A percentile compares a stretch with the other conserved stretches of the same genome.
Conservation (phyloP, 2,797 vertebrate species). For the Falco novaeseelandiae region DNA sequence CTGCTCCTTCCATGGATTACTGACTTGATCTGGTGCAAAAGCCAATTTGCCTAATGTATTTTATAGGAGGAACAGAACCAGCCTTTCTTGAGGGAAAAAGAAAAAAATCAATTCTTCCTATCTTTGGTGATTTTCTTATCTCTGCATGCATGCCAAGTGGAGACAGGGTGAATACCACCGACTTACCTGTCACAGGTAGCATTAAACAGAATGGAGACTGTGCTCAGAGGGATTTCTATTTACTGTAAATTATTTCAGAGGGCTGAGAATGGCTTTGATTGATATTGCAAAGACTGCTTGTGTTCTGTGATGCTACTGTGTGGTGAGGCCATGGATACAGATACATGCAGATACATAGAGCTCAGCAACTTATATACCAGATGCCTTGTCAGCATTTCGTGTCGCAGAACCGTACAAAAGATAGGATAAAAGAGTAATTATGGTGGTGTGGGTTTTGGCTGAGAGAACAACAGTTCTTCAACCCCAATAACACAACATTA, state of each 20-base stretch:
- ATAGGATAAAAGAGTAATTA: neutral
- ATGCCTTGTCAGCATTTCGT: neutral
- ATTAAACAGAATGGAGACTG: neutral
- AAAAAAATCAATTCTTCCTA: neutral
- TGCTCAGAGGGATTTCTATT: neutral
- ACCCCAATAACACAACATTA: fast-evolving
- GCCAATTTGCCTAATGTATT: neutral
- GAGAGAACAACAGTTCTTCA: neutral
- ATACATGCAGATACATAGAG: neutral
- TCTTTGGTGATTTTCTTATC: neutral
- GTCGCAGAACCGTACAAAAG: neutral
- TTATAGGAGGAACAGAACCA: neutral
- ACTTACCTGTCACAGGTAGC: neutral
- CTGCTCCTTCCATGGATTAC: slow-evolving; percentile 24
- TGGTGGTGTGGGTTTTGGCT: fast-evolving
- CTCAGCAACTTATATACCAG: neutral
- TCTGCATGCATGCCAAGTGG: neutral
- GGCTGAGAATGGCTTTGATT: neutral
- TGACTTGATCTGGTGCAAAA: slow-evolving; percentile 10
- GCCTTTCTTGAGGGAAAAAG: neutral
- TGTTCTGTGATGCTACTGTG: neutral
- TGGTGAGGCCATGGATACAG: neutral
- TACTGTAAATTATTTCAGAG: neutral
- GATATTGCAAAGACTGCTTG: neutral
- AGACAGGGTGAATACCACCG: neutral